Evolutionary conservation across 2,888 invertebrate genomes (phyloP), one percentile per base, ranked within the genome.

Genomic region (Athripsodes cinereus): DNA sequence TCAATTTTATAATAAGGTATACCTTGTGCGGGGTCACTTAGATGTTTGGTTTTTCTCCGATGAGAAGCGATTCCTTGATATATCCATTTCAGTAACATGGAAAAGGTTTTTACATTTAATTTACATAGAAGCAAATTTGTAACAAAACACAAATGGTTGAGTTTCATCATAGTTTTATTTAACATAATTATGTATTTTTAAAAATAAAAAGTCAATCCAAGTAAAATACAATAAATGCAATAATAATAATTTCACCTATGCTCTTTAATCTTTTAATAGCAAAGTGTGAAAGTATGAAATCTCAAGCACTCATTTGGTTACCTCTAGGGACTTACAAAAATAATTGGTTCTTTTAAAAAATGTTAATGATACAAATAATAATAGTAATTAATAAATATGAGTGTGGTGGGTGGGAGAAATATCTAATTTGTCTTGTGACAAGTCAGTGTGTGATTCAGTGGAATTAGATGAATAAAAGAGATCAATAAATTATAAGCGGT

Each of bases 161-260:
- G 40, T 20, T 47, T 47, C 21, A 47, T 21, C n/a, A 20, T 13
- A 47, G 16, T 47, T 59, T 56, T 59, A 56, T 56, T 59, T 59
- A 59, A 59, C 59, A 59, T 59, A 59, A 53, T 59, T 56, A 57
- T 57, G 40, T 40, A 40, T 52, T 59, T 59, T 56, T 59, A 47
- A 59, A 55, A 59, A 53, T 40, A 53, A 55, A 53, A 59, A 52
- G 55, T 53, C 47, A 55, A 59, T 56, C 53, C 48, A 55, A 55
- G 59, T 53, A 53, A 55, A 59, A 59, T 56, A 59, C 51, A 57
- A 59, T 59, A 59, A 59, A 59, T 59, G 59, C 59, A 59, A 53
- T 47, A 48, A 51, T 59, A 47, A 56, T n/a, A n/a, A n/a, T n/a
- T 52, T 53, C 56, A 35, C 8, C 22, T 44, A 50, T 52, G 53